Base-by-base conservation (phyloP, 1,140 invertebrate genomes). In the Drosophila tsacasi region DNA sequence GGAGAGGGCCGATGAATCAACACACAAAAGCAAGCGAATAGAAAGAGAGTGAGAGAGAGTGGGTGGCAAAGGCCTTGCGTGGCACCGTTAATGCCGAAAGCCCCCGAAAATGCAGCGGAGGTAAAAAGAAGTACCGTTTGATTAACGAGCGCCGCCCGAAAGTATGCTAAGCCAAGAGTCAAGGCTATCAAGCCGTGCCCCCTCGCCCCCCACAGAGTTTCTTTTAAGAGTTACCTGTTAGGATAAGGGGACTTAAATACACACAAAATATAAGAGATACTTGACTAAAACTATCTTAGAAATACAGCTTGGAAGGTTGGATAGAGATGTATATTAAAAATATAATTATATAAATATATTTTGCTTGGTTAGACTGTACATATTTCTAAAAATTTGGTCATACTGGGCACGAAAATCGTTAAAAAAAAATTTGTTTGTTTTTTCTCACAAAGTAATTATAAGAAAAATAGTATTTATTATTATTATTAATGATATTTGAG, bases 141-240 rank as follows among this genome's bases (percentile, higher is more conserved):
- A 60, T 61, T 71, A 79, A 81, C 27, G 17, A 27, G 23, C 10
- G 7, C 30, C 59, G 83, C 83, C 83, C 69, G 61, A 89, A 89
- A 87, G 84, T 87, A 87, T 89, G 83, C 66, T 61, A 64, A 49
- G n/a, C n/a, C 13, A 12, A 39, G 54, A 57, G 35, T 39, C 47
- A 69, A 68, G 49, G 49, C 25, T 32, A 62, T 55, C 19, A n/a
- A 2, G 27, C 39, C 25, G 17, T 17, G 35, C 21, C 15, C 15
- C 30, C 21, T 10, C 12, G 35, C 21, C 15, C 15, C 30, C 21
- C 17, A 23, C 15, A n/a, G 52, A 15, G 19, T 17, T 9, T 35
- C 15, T 19, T 1, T 52, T 19, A 19, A 13, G 15, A 49, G 50
- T 9, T 19, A 52, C 25, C 49, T 19, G 12, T 32, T 10, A 55